Evolutionary conservation across 1,140 invertebrate genomes (phyloP), one percentile per base, ranked within the genome.

Genomic region (Dysdera silvatica): DNA sequence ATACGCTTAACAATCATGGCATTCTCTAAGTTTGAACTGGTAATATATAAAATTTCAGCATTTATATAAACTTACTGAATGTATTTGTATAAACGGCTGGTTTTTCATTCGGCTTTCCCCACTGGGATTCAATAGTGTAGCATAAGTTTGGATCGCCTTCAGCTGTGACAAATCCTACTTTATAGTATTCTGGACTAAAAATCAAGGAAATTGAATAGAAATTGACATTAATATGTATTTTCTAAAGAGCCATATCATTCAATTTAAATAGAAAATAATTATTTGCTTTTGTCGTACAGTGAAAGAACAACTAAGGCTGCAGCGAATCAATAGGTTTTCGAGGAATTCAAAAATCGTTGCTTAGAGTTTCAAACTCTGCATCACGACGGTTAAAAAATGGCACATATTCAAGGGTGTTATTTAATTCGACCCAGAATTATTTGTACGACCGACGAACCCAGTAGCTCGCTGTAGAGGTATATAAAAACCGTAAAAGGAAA

Each of bases 11-110:
- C 16, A 3, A 23, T 45, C n/a, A 45, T 45, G 8, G 18, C 41
- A 45, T 45, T 20, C 18, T 45, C 41, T 45, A 45, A 45, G 23
- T 18, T 10, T n/a, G n/a, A 45, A 45, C 14, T 45, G 41, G 41
- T 20, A 45, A n/a, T 37, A 37, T 37, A n/a, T 32, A 8, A n/a
- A n/a, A n/a, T n/a, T n/a, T n/a, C n/a, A n/a, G n/a, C n/a, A n/a
- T n/a, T n/a, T n/a, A n/a, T n/a, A n/a, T n/a, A n/a, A n/a, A 45
- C 59, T 26, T 53, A 61, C 59, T 18, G 28, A 53, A 61, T 0
- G 59, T 53, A 32, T 61, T 61, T 2, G 59, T 35, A 26, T 61
- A 45, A 1, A 61, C 14, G 3, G 41, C 23, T 20, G 24, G 47
- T 26, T 37, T 16, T n/a, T 16, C 26, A 45, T 61, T 16, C 10